A percentile compares a stretch with the other conserved stretches of the same genome.
Conservation (phyloP, 37 sponge, comb jelly and placozoan species). For the Chondrilla cf. caribensis region DNA sequence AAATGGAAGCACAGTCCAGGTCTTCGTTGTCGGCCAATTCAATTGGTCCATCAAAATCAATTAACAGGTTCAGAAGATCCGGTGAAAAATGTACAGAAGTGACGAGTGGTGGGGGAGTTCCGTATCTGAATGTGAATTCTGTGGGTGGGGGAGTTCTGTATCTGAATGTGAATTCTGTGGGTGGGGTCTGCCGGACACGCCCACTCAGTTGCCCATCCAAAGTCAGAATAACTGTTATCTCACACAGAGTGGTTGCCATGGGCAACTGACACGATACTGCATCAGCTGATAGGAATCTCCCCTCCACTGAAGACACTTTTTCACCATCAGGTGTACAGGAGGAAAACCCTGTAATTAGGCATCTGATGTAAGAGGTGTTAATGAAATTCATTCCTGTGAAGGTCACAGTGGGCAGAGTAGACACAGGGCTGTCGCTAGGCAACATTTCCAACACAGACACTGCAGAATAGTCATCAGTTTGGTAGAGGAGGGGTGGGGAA, state of each 20-base stretch:
- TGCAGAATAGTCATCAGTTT: constrained; percentile 36
- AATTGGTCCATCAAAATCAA: constrained; percentile 56
- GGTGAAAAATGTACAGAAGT: constrained; percentile 41
- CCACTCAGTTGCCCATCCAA: constrained; percentile 76
- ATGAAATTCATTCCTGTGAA: constrained; percentile 52
- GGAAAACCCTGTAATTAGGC: constrained; percentile 33
- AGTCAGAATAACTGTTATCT: constrained; percentile 40
- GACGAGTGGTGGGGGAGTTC: constrained; percentile 37
- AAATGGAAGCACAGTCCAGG: constrained; percentile 33
- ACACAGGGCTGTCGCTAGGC: constrained; percentile 17
- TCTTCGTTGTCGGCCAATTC: background rate
- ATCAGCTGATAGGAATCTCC: constrained; percentile 5
- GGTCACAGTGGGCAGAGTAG: constrained; percentile 3
- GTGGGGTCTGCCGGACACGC: background rate
- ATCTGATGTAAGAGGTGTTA: constrained; percentile 27
- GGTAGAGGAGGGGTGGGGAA: constrained; percentile 32
- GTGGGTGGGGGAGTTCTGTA: background rate
- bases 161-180: constrained; percentile 18
- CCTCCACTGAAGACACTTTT: background rate
- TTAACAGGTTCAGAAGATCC: constrained; percentile 36
- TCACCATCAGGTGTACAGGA: background rate
- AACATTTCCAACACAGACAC: constrained; percentile 10
- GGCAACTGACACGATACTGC: constrained; percentile 57
- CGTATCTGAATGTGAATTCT: constrained; percentile 49
- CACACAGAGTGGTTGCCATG: constrained; percentile 51